Evolutionary conservation across 2,113 vertebrate genomes (phyloP), one percentile per base, ranked within the genome.

Genomic region (Pseudopipra pipra): DNA sequence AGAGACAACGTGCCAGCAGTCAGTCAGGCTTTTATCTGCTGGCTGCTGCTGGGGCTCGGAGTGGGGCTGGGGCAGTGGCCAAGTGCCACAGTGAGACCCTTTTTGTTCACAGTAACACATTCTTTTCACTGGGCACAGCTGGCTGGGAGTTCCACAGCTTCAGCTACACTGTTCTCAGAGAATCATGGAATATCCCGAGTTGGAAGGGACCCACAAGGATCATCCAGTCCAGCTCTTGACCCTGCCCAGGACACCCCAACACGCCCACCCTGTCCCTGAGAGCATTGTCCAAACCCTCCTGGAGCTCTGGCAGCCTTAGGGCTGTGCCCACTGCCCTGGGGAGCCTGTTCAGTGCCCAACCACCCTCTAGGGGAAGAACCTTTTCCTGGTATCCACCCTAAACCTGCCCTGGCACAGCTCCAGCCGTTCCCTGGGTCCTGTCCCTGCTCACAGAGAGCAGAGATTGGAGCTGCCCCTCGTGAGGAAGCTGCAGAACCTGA

Each of bases 231-330:
- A 76, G 12, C 55, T 14, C 62, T 47, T 22, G 21, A 2, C 4
- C 30, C 63, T 90, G 79, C 55, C 2, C 47, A 56, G 30, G 30
- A 16, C 35, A 9, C 14, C 35, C 63, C 72, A 70, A 12, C 12
- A 63, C 63, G 4, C 49, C 49, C 71, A 31, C 55, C 71, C 55
- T 47, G 70, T 7, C 11, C 55, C 39, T 22, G 19, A 12, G 1
- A 28, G 12, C 0, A 0, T 0, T 9, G 9, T 19, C 41, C 47
- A 35, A 31, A 31, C 2, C 0, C 41, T 31, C 30, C 71, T 55
- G 55, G 55, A 83, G 79, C 79, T 83, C 6, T 83, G 78, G 54
- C 52, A 67, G 44, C 13, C 16, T 54, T 1, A 1, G 39, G 51
- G 65, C 46, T 1, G 21, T 41, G 66, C 16, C 75, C 85, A 56